Conservation (phyloP, 2,888 invertebrate species). For the Lochmaea capreae region DNA sequence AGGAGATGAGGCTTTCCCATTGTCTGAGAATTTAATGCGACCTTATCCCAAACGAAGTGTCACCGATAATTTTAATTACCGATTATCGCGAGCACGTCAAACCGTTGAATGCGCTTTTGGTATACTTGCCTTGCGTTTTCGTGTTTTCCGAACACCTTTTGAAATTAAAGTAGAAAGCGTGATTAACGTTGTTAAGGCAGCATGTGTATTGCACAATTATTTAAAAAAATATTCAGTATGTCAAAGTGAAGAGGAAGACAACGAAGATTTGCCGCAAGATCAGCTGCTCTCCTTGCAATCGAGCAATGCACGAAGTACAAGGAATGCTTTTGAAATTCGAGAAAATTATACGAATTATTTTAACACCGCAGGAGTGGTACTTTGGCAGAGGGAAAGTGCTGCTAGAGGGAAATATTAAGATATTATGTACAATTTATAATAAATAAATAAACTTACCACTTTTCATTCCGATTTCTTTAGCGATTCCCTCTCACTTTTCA, state of each 20-base stretch:
- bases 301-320: constrained; percentile 11
- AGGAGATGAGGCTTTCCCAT: neutral
- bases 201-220: constrained; percentile 47
- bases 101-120: no score
- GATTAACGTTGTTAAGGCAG: constrained; percentile 38
- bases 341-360: constrained; percentile 23
- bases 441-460: constrained; percentile 13
- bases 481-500: neutral
- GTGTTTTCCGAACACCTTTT: constrained; percentile 37
- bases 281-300: constrained; percentile 25
- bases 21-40: neutral
- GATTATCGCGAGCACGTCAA: constrained; percentile 33
- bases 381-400: constrained; percentile 18
- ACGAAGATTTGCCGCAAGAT: constrained; percentile 22
- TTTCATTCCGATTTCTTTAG: neutral
- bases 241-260: neutral
- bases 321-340: constrained; percentile 11
- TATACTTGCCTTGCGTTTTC: no score
- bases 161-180: constrained; percentile 42
- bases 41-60: constrained; percentile 19
- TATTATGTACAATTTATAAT: neutral
- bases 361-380: constrained; percentile 10
- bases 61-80: constrained; percentile 38
- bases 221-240: constrained; percentile 20
- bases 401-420: no score